Base-by-base conservation (phyloP, 1,140 invertebrate species). In the Drosophila elegans region DNA sequence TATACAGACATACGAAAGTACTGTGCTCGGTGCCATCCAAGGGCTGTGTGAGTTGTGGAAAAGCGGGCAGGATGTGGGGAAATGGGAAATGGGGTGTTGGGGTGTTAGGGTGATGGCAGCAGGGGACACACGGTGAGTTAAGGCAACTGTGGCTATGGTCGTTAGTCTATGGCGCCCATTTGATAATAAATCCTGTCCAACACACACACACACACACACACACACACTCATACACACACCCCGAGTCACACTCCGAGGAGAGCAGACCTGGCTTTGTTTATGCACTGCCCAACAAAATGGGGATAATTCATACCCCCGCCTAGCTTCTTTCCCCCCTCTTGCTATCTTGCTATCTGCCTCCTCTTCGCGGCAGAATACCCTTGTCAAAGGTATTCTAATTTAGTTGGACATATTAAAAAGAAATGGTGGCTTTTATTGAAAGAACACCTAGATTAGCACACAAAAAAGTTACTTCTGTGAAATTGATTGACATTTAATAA, bases 101-200 rank as follows among this genome's bases (percentile, higher is more conserved):
- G 25, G 45, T 12, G 27, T 13, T 21, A 21, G 39, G 32, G 38
- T 4, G 34, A 27, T 25, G 39, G 39, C 51, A 32, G 53, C 25
- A 38, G 38, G 34, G 39, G 21, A 49, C 49, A 36, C 49, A 9
- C 34, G 44, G 36, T 25, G 11, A 44, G 38, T 49, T 25, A 59
- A 42, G 56, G 72, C 72, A 60, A 73, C 56, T 81, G 78, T 75
- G 83, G 78, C 79, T 72, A 53, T 69, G 75, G 75, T 88, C 75
- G 83, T 83, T 79, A 83, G 83, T 88, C 79, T 78, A 79, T 88
- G 83, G 83, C 83, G 83, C 83, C 83, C 83, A 83, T 86, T 86
- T 89, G 75, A 79, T 88, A 88, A 86, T 86, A 86, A 86, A 86
- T 86, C 83, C 67, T 89, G 75, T 57, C 67, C 72, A 72, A 59